phyloP scores from a whole-genome alignment of 2,888 invertebrate species.

The Neoscelio sp. region DNA sequence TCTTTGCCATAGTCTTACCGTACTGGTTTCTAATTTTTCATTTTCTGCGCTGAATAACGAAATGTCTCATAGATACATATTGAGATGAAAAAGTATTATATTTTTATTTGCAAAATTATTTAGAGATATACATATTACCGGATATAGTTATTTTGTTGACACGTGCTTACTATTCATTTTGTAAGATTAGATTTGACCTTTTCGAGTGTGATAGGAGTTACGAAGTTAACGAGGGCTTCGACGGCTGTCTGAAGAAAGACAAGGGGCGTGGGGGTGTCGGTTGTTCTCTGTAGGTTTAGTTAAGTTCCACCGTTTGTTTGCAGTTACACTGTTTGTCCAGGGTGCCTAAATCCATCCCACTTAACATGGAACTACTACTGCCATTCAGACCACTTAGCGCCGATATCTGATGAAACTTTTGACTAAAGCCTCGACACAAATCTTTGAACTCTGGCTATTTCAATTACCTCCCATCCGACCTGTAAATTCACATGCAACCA shows the following conservation, averaged over 20 bases:
- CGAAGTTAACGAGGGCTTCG: conserved; percentile 28
- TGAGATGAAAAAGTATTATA: no score
- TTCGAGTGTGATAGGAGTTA: conserved; percentile 25
- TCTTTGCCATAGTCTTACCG: no score
- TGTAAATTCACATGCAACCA: conserved; percentile 16
- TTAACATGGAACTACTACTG: conserved; percentile 54
- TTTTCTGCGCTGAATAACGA: no score
- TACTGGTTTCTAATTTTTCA: no score
- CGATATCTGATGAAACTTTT: conserved; percentile 32
- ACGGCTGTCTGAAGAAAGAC: conserved; percentile 3
- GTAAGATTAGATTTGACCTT: conserved; percentile 39
- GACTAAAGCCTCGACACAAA: conserved; percentile 17
- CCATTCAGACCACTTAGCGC: conserved; percentile 36
- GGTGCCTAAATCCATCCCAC: conserved; percentile 66
- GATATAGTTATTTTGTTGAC: background rate
- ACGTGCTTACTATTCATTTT: conserved; percentile 42
- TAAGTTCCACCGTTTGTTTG: conserved; percentile 66
- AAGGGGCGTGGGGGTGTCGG: conserved; percentile 1
- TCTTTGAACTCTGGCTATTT: conserved; percentile 13
- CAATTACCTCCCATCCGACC: conserved; percentile 17
- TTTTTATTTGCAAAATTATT: background rate
- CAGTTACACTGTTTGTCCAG: conserved; percentile 66
- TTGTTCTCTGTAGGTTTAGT: conserved; percentile 61
- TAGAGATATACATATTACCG: background rate
- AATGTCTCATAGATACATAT: no score